These are phyloP conservation scores for Cephonodes hylas DNA, from an alignment of 2,888 invertebrate genomes.

Conservation along the genomic window DNA sequence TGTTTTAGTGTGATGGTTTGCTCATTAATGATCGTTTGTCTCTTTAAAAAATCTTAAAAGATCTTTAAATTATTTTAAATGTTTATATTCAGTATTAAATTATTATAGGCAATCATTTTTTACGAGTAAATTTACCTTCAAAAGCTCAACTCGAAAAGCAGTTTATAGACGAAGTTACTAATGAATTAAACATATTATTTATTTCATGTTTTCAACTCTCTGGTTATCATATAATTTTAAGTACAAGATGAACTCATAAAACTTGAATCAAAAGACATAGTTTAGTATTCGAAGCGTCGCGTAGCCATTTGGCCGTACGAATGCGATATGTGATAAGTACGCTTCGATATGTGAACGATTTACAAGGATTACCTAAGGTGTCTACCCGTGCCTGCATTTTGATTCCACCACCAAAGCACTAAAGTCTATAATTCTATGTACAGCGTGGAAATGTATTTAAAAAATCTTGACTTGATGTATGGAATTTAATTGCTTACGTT, in stretches of 20 bases:
- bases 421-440: neutral
- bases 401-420: neutral
- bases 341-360: slow-evolving; percentile 8
- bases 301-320: slow-evolving; percentile 2
- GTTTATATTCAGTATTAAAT: no score
- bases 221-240: neutral
- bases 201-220: neutral
- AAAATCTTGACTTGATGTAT: neutral
- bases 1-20: no score
- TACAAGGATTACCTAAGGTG: neutral
- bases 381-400: neutral
- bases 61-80: no score
- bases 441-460: neutral
- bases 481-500: neutral
- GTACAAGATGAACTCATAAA: neutral
- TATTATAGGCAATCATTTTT: no score
- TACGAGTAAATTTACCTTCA: no score
- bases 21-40: no score
- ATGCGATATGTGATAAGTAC: slow-evolving; percentile 3
- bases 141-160: no score
- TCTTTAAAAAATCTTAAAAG: no score
- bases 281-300: neutral
- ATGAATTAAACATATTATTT: no score
- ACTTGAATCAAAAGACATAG: neutral
- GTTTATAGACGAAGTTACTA: no score